Conservation (phyloP, 2,113 vertebrate genomes). For the Rhinopomastus cyanomelas region DNA sequence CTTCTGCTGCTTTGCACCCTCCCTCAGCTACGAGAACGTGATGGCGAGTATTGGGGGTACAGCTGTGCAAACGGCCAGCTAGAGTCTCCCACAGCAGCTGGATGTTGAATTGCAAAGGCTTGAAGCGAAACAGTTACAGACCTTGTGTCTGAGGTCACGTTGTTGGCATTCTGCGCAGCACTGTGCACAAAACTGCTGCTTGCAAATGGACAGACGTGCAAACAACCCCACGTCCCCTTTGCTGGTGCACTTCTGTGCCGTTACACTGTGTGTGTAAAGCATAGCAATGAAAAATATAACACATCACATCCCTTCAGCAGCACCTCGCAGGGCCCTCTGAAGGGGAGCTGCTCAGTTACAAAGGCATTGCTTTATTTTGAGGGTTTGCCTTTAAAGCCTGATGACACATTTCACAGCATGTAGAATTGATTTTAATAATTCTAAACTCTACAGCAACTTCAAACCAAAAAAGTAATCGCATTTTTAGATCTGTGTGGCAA, state of each 20-base stretch:
- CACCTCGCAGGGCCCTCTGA: neutral
- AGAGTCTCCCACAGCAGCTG: neutral
- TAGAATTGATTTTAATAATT: too few relatives aligned
- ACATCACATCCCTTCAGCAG: constrained; percentile 42
- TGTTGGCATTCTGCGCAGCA: neutral
- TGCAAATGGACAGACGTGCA: neutral
- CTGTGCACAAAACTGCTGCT: neutral
- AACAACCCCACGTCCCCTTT: neutral
- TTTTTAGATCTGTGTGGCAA: too few relatives aligned
- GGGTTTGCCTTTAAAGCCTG: too few relatives aligned
- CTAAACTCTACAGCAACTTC: too few relatives aligned
- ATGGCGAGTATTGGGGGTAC: neutral
- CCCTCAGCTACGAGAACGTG: neutral
- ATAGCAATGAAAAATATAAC: constrained; percentile 11
- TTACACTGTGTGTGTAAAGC: neutral
- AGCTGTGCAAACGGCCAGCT: neutral
- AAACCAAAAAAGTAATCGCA: too few relatives aligned
- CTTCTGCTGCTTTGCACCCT: accelerated
- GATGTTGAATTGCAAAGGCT: neutral
- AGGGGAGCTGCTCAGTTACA: neutral
- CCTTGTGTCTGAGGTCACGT: constrained; percentile 11
- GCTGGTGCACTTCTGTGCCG: constrained; percentile 24
- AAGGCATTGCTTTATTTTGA: too few relatives aligned
- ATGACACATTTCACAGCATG: too few relatives aligned
- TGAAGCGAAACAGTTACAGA: neutral